Evolutionary conservation across 2,888 invertebrate species (phyloP), one percentile per base, ranked within the genome.

Genomic region (Laspeyria flexula): DNA sequence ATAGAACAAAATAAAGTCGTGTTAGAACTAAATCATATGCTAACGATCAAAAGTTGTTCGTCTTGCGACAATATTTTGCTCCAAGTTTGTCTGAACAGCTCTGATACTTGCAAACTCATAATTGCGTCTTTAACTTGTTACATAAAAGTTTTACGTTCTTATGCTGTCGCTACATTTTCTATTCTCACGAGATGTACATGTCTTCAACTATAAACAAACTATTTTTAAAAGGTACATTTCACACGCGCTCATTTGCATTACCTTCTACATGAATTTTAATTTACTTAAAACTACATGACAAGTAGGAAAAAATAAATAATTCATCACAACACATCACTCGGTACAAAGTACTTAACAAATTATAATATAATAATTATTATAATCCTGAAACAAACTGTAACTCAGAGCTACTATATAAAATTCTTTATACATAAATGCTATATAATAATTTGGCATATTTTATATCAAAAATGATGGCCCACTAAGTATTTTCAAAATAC

Each of bases 401-500:
- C 67, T 66, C 65, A 73, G 71, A 69, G 71, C 68, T 70, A 72
- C 65, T 71, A 65, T 60, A 64, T 65, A 65, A 60, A 52, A 61
- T 55, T 65, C 29, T 67, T 70, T 69, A 73, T 59, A 68, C 55
- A 65, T 71, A 71, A 60, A 65, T 60, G 65, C 70, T 70, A 71
- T 74, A 79, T 73, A 71, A 77, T 81, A 81, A 84, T 85, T 86
- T 85, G 84, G 85, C 85, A 83, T 79, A 77, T 71, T 77, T 69
- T 81, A 81, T 46, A 68, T 81, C 72, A 83, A 86, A 83, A 83
- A 69, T 69, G 71, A 76, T 83, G 80, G 78, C 79, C 81, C 77
- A 62, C 76, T 50, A 43, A 70, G 62, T 79, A 74, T 75, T 53
- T 45, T 29, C 73, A 79, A 83, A 82, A 83, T 83, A 80, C 75